phyloP scores from a whole-genome alignment of 2,113 vertebrate genomes.

The Phodopus roborovskii region DNA sequence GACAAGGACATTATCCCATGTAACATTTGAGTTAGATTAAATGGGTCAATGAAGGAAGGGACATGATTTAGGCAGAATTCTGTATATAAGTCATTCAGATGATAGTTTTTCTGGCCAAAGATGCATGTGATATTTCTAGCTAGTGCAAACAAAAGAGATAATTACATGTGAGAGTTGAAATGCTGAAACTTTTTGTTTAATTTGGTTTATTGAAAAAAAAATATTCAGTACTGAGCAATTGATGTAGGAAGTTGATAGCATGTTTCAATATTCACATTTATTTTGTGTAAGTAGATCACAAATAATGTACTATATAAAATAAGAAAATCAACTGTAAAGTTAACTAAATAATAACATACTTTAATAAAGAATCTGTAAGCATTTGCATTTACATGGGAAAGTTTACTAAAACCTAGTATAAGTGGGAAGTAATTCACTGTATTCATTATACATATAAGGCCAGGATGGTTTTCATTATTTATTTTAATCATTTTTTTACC shows the following conservation, averaged over 20 bases:
- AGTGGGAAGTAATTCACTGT: not conserved
- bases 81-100: not conserved
- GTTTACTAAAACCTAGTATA: not conserved
- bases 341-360: not conserved
- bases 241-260: not conserved
- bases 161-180: not conserved
- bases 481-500: not conserved
- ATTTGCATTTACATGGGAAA: not conserved
- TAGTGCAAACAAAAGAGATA: not conserved
- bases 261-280: not conserved
- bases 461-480: not conserved
- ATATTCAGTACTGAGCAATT: not conserved
- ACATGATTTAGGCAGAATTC: not conserved
- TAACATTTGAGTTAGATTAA: not conserved
- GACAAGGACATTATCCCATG: no score
- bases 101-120: not conserved
- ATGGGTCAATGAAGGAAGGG: not conserved
- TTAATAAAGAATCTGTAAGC: not conserved
- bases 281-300: not conserved
- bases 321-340: not conserved
- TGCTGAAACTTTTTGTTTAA: accelerated
- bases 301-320: not conserved
- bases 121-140: not conserved
- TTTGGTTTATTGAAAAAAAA: not conserved
- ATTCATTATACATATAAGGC: not conserved